Base-by-base conservation (phyloP, 1,140 invertebrate species). In the Rhagoletis pomonella region DNA sequence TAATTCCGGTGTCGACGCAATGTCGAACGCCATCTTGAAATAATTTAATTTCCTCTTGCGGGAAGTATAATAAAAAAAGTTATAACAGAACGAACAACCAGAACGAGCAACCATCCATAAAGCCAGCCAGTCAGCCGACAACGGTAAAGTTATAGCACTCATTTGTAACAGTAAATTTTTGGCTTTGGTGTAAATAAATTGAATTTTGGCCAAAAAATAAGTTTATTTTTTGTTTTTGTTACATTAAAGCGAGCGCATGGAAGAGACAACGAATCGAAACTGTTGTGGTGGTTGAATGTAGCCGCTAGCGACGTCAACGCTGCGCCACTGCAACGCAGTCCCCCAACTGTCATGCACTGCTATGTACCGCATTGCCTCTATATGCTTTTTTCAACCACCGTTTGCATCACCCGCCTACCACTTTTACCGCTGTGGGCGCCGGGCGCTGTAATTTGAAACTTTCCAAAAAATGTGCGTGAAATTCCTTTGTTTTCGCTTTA, bases 401-500 rank as follows among this genome's bases (percentile, higher is more conserved):
- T 44, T 73, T 73, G 12, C 42, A 42, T 47, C 42, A 7, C 67
- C 39, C 67, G 14, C 6, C 10, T 29, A 29, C 42, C 2, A 5
- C 0, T 81, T 81, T 81, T 81, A 42, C 44, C 44, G n/a, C 29
- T 19, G 9, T 42, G 42, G 50, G 47, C n/a, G 10, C 42, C 50
- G 17, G n/a, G 29, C n/a, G 42, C 3, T 17, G 6, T 81, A 81
- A 81, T 81, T 81, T 50, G 73, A 81, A 55, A 81, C 73, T 81
- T 81, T 81, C 73, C 50, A 55, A 81, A 81, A 81, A 81, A 81
- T 55, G 47, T 81, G 73, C 47, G 73, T 55, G 47, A 81, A 81
- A 55, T 19, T 81, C 47, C 73, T 81, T 81, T 81, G 73, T 81
- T 81, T 81, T 81, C 47, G 73, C 47, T 81, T 81, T 81, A 81